Base-by-base conservation (phyloP, 2,113 vertebrate genomes). In the Leptobrachium ailaonicum region DNA sequence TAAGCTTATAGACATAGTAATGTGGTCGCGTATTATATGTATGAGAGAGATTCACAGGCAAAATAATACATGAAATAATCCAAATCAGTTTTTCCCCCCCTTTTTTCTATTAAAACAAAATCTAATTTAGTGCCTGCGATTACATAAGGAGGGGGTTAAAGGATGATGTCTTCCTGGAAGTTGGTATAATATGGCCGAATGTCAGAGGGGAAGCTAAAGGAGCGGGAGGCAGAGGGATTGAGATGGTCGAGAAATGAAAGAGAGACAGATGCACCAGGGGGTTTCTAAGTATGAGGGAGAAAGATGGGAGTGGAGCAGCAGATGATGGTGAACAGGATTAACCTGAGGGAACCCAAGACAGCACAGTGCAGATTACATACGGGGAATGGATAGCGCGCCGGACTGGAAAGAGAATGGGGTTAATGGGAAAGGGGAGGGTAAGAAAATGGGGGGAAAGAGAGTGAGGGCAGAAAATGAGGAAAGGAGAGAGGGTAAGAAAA, bases 301-400 rank as follows among this genome's bases (percentile, higher is more conserved):
- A 64, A 32, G 20, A 64, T 32, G 20, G 50, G 73, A 41, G 73
- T 53, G 44, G 13, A 43, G 71, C 11, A 64, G 76, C 66, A 73
- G 75, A 77, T 68, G 74, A 82, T 63, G 40, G 70, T 41, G 71
- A 69, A 67, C 14, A 58, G 76, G 75, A 73, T 74, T 73, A 74
- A 77, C 66, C 75, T 77, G 69, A 77, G 81, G 70, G 75, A 82
- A 73, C 64, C 66, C 60, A 41, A 73, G 43, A 73, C 44, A 54
- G 13, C 66, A 70, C 60, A 77, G 68, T 41, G 62, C 58, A 73
- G 80, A 77, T 76, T 76, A 76, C 50, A 45, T 64, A 44, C 70
- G 70, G 81, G 76, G 60, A 40, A 73, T 41, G 40, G 43, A 42
- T 14, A 71, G 20, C 44, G 20, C 20, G 20, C 20, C 20, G 20